These are phyloP conservation scores for Epinephelus awoara DNA, from an alignment of 2,797 vertebrate species.

Conservation along the genomic window DNA sequence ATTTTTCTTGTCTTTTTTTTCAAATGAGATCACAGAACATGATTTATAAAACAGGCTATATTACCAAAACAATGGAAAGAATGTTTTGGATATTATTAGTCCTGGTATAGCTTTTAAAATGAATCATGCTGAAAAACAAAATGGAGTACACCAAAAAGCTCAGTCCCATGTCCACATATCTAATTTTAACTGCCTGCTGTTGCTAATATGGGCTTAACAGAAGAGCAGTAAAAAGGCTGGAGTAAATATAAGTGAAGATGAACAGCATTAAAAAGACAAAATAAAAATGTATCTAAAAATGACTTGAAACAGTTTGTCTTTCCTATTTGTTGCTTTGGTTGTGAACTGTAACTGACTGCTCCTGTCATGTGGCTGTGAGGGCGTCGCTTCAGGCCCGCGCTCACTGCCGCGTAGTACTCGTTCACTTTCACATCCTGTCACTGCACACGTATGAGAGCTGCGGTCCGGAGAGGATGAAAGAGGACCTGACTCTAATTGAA, in stretches of 20 bases:
- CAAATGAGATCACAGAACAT: no score
- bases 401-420: background rate
- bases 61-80: no score
- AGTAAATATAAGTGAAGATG: constrained; percentile 20
- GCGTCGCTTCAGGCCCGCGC: constrained; percentile 34
- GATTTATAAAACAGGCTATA: no score
- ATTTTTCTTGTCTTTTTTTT: no score
- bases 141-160: no score
- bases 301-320: background rate
- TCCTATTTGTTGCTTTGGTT: constrained; percentile 33
- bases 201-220: constrained; percentile 21
- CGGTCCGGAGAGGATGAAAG: constrained; percentile 57
- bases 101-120: no score
- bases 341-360: constrained; percentile 46
- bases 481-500: constrained; percentile 77
- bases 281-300: background rate
- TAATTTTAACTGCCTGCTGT: constrained; percentile 3
- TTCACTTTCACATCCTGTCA: constrained; percentile 60
- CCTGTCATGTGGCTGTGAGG: constrained; percentile 28
- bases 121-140: no score
- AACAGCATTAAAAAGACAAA: constrained; percentile 28
- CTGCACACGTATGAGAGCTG: constrained; percentile 13
- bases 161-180: no score
- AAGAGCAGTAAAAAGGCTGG: constrained; percentile 26
- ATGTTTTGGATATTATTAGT: no score